A percentile compares a stretch with the other conserved stretches of the same genome.
phyloP scores from a whole-genome alignment of 2,888 invertebrate genomes.

The Dione vanillae region DNA sequence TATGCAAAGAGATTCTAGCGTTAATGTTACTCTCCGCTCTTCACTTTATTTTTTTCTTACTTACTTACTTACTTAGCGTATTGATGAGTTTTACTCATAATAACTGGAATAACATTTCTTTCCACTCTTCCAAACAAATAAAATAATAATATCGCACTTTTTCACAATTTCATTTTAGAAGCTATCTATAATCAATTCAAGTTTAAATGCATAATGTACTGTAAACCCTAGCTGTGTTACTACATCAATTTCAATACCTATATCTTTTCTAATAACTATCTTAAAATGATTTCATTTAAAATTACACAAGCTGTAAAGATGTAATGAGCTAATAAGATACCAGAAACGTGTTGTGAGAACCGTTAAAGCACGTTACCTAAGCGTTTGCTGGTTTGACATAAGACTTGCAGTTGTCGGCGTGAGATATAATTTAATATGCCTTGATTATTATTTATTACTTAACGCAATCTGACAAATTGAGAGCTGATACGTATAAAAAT shows the following conservation, averaged over 20 bases:
- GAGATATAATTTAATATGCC: not conserved
- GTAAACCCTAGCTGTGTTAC: not conserved
- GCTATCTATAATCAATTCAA: too few species aligned
- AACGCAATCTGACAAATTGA: not conserved
- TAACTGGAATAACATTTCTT: too few species aligned
- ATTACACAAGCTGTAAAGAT: constrained; percentile 13
- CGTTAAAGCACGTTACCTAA: constrained; percentile 6
- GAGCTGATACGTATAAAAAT: too few species aligned
- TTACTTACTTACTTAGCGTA: too few species aligned
- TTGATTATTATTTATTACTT: constrained; percentile 7
- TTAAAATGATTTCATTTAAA: constrained; percentile 14
- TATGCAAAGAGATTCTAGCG: too few species aligned
- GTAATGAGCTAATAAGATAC: constrained; percentile 25
- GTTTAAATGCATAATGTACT: not conserved
- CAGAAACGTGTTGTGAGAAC: constrained; percentile 18
- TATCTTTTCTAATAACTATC: constrained; percentile 1
- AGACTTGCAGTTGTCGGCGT: not conserved
- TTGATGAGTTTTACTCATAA: too few species aligned
- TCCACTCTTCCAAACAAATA: too few species aligned
- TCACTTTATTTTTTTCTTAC: too few species aligned
- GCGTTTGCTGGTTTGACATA: not conserved
- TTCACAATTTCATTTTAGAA: too few species aligned
- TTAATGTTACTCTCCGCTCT: too few species aligned
- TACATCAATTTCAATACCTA: not conserved
- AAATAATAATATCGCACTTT: too few species aligned